These are phyloP conservation scores for Sapajus apella DNA, from an alignment of 2,113 vertebrate genomes.

Conservation along the genomic window DNA sequence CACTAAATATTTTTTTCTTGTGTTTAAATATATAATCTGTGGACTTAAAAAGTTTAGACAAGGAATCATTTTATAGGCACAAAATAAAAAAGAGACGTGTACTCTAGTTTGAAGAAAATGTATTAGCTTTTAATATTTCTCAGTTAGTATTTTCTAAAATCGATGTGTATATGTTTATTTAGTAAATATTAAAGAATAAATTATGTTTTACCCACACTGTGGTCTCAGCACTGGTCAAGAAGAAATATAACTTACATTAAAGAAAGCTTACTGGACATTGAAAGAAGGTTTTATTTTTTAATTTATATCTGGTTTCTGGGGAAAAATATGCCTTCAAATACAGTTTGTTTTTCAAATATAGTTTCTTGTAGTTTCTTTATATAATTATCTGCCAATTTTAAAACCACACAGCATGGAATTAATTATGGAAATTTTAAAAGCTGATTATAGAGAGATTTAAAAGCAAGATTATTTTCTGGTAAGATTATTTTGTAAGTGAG, in stretches of 20 bases:
- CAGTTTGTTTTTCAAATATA: constrained; percentile 66
- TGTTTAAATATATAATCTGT: neutral
- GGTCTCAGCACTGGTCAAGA: neutral
- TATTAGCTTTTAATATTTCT: neutral
- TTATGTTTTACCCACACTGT: neutral
- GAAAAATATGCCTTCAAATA: constrained; percentile 75
- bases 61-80: neutral
- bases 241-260: neutral
- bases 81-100: neutral
- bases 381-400: constrained; percentile 82
- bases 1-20: neutral
- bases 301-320: constrained; percentile 46
- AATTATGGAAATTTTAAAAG: constrained; percentile 81
- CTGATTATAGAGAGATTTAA: constrained; percentile 73
- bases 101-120: neutral
- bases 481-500: constrained; percentile 66
- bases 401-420: constrained; percentile 70
- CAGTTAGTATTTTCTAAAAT: neutral
- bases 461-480: constrained; percentile 71
- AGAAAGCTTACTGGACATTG: neutral
- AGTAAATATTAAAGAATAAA: neutral
- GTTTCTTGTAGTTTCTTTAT: constrained; percentile 70
- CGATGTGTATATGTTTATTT: neutral
- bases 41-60: neutral
- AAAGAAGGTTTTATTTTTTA: neutral